Evolutionary conservation across 1,140 invertebrate genomes (phyloP).

Genomic region (Drosophila lini): DNA sequence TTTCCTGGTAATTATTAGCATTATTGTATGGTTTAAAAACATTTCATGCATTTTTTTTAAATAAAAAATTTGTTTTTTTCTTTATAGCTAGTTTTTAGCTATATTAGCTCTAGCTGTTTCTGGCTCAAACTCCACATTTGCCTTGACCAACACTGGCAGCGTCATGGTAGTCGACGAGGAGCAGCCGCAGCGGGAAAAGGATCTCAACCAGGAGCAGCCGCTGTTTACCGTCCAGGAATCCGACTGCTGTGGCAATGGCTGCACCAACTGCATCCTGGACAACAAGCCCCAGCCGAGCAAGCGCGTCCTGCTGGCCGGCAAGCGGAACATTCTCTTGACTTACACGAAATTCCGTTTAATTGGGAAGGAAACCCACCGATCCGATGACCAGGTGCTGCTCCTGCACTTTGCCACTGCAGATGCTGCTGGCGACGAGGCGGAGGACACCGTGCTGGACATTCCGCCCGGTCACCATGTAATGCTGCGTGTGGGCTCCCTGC

Average conservation of each 20-base stretch:
- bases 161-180: constrained; percentile 9
- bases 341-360: constrained; percentile 63
- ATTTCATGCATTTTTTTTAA: too few relatives aligned
- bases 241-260: constrained; percentile 82
- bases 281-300: constrained; percentile 49
- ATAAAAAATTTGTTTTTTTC: neutral
- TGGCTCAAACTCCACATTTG: too few relatives aligned
- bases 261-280: constrained; percentile 79
- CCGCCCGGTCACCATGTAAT: constrained; percentile 78
- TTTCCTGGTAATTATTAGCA: too few relatives aligned
- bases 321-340: constrained; percentile 58
- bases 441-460: constrained; percentile 62
- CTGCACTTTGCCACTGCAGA: constrained; percentile 48
- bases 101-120: neutral
- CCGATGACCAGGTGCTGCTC: constrained; percentile 41
- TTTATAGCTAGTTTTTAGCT: neutral
- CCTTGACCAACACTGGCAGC: constrained; percentile 4
- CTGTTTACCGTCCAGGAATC: constrained; percentile 17
- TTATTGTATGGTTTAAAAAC: neutral
- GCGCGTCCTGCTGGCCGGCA: constrained; percentile 51
- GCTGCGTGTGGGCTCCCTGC: constrained; percentile 48
- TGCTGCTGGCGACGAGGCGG: neutral
- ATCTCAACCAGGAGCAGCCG: constrained; percentile 15
- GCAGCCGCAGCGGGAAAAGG: constrained; percentile 1
- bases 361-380: constrained; percentile 18